Conservation (phyloP, 2,797 vertebrate genomes). For the Glossophaga mutica region DNA sequence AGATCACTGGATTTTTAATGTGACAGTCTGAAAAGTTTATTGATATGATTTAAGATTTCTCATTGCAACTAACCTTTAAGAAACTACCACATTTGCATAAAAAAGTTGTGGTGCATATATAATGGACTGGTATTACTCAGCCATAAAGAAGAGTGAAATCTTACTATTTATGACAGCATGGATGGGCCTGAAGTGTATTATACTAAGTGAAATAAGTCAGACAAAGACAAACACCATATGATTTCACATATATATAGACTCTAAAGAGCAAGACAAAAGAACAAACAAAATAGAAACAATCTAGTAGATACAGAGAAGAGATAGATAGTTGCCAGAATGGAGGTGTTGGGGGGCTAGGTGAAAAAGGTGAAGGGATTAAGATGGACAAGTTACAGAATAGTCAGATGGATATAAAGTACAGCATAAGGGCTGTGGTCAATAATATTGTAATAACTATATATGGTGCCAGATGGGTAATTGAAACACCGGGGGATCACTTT, state of each 20-base stretch:
- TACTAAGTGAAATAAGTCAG: neutral
- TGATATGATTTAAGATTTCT: neutral
- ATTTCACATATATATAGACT: neutral
- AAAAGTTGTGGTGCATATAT: neutral
- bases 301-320: neutral
- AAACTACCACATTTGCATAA: neutral
- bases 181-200: neutral
- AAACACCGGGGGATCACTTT: neutral
- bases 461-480: neutral
- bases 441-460: neutral
- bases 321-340: neutral
- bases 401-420: neutral
- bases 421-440: neutral
- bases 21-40: neutral
- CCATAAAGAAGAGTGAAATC: neutral
- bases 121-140: neutral
- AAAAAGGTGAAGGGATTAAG: neutral
- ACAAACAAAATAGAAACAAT: neutral
- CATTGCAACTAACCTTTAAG: neutral
- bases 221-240: neutral
- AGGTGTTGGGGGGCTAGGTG: neutral
- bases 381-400: neutral
- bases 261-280: neutral
- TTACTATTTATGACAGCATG: neutral
- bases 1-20: neutral